Evolutionary conservation across 2,888 invertebrate genomes (phyloP).

Genomic region (Serripes groenlandicus): DNA sequence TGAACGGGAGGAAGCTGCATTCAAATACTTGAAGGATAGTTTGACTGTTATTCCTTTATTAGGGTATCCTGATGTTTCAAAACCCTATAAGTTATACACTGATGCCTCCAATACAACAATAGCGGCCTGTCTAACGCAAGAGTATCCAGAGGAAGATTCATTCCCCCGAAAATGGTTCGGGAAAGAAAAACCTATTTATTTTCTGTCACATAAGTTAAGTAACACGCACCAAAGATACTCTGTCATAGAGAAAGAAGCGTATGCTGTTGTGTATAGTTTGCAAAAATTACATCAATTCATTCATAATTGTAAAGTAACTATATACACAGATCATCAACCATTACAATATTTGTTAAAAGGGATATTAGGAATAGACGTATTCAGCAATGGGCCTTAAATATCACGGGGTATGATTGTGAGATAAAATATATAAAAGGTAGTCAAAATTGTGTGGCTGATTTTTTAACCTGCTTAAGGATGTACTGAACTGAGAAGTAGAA

Average conservation of each 20-base stretch:
- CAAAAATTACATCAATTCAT: slow-evolving; percentile 46
- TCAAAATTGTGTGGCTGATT: neutral
- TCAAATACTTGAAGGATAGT: slow-evolving; percentile 40
- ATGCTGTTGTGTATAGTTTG: slow-evolving; percentile 32
- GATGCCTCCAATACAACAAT: slow-evolving; percentile 19
- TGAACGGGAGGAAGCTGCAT: slow-evolving; percentile 20
- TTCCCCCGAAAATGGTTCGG: neutral
- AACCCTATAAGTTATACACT: slow-evolving; percentile 45
- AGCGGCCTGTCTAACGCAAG: slow-evolving; percentile 32
- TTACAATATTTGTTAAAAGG: too few relatives aligned
- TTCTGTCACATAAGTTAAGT: slow-evolving; percentile 35
- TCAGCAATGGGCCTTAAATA: neutral
- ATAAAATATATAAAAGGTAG: neutral
- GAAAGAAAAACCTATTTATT: slow-evolving; percentile 37
- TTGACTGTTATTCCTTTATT: slow-evolving; percentile 35
- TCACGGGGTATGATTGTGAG: slow-evolving; percentile 1
- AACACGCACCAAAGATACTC: slow-evolving; percentile 38
- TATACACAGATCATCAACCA: slow-evolving; percentile 47
- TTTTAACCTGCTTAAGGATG: too few relatives aligned
- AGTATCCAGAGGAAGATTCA: neutral
- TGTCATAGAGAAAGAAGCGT: slow-evolving; percentile 40
- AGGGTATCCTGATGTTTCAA: slow-evolving; percentile 35
- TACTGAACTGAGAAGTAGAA: too few relatives aligned
- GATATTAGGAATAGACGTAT: too few relatives aligned
- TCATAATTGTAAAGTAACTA: slow-evolving; percentile 30